Conservation (phyloP, 2,113 vertebrate genomes). For the Rafetus swinhoei region DNA sequence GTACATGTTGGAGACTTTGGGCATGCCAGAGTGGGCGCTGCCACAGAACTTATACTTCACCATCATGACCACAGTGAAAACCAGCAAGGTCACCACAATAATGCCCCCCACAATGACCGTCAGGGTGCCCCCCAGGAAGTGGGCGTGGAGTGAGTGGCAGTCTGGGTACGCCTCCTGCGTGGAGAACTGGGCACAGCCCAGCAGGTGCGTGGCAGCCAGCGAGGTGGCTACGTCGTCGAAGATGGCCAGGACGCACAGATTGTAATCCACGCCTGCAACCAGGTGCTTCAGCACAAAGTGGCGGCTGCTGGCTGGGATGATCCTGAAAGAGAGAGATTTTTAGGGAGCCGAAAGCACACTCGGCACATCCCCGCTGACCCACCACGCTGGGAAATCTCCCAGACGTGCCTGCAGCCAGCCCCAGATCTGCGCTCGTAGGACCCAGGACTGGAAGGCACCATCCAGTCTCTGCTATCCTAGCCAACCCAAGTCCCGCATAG, state of each 20-base stretch:
- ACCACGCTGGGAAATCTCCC: background rate
- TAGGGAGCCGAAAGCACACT: background rate
- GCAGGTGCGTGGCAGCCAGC: slow-evolving; percentile 85
- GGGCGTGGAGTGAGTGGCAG: slow-evolving; percentile 90
- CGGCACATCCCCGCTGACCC: background rate
- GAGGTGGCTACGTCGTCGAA: slow-evolving; percentile 87
- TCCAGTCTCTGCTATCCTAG: background rate
- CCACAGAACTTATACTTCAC: slow-evolving; percentile 87
- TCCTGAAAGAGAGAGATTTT: slow-evolving; percentile 72
- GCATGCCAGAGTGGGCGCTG: slow-evolving; percentile 73
- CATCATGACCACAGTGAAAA: slow-evolving; percentile 93
- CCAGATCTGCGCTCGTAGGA: background rate
- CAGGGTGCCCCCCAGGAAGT: slow-evolving; percentile 91
- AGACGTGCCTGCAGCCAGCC: background rate
- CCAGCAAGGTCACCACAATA: slow-evolving; percentile 89
- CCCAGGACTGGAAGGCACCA: background rate
- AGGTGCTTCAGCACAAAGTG: slow-evolving; percentile 89
- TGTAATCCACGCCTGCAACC: slow-evolving; percentile 88
- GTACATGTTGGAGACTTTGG: slow-evolving; percentile 84
- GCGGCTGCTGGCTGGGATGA: slow-evolving; percentile 86
- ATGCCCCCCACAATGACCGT: slow-evolving; percentile 91
- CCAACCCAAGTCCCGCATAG: background rate
- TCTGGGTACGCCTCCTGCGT: slow-evolving; percentile 88
- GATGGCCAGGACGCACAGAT: slow-evolving; percentile 91
- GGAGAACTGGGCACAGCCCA: slow-evolving; percentile 90